phyloP scores from a whole-genome alignment of 2,113 vertebrate genomes.

The Tupaia chinensis region DNA sequence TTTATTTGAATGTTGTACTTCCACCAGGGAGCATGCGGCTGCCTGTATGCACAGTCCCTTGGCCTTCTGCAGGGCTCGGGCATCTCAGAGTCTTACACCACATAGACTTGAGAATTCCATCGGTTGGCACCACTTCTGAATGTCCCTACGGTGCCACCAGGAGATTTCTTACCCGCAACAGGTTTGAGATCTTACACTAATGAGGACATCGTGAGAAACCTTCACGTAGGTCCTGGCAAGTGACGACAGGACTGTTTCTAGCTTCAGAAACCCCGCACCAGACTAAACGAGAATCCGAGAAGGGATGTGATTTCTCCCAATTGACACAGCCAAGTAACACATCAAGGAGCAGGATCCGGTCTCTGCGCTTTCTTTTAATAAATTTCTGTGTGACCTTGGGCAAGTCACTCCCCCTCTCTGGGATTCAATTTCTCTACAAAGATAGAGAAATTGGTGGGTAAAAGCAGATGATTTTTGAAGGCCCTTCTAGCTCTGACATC shows the following conservation, averaged over 20 bases:
- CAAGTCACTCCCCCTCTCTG: not conserved
- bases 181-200: not conserved
- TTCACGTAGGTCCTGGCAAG: not conserved
- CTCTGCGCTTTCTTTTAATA: not conserved
- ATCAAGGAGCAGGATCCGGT: not conserved
- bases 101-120: not conserved
- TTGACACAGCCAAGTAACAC: conserved; percentile 5
- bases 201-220: not conserved
- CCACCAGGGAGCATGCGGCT: not conserved
- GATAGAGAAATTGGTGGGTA: not conserved
- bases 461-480: conserved; percentile 1
- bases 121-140: not conserved
- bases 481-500: not conserved
- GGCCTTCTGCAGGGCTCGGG: not conserved
- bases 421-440: conserved; percentile 29
- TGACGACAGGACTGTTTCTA: not conserved
- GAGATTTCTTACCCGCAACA: not conserved
- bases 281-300: conserved; percentile 23
- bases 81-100: not conserved
- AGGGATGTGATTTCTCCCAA: not conserved
- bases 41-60: not conserved
- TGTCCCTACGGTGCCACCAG: not conserved
- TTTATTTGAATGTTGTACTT: not conserved
- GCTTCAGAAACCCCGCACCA: not conserved
- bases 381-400: not conserved